Evolutionary conservation across 2,797 vertebrate genomes (phyloP), one percentile per base, ranked within the genome.

Genomic region (Benthosema pterotum): DNA sequence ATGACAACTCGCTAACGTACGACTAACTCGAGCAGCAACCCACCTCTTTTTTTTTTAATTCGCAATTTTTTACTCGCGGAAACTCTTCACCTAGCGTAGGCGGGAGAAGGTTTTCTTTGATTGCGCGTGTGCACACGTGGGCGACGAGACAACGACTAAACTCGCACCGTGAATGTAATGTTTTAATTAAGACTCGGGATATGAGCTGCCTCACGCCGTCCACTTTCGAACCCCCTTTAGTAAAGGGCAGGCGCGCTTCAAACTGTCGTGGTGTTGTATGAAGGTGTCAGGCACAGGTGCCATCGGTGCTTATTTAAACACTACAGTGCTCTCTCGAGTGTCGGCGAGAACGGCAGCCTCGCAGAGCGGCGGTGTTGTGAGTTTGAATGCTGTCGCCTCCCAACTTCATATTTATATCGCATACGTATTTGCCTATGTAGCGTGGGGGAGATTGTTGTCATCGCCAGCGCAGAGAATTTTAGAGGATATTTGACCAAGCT

Each of bases 381-480:
- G 32, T 38, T 38, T 8, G 8, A 38, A 11, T 38, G 32, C 32
- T 38, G 32, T 38, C 2, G 8, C 32, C 2, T 38, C 32, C 32
- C 32, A 38, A 38, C 32, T 38, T 38, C 32, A 38, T 9, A 38
- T 38, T 38, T 38, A 8, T 38, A 38, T 9, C 32, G 11, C 32
- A 38, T 8, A 7, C 32, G 11, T 38, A 38, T 38, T 38, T 11
- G 32, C 7, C 32, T n/a, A n/a, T n/a, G n/a, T n/a, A n/a, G n/a
- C n/a, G n/a, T n/a, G n/a, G n/a, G n/a, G n/a, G n/a, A 78, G 83
- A 78, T 80, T 75, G 81, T 85, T 83, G 80, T 38, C 52, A 25
- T 12, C 64, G 73, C 22, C 5, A 5, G 80, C 65, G 32, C 48
- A 57, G 65, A 62, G 49, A n/a, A n/a, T n/a, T n/a, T n/a, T n/a